Evolutionary conservation across 2,113 vertebrate genomes (phyloP).

Genomic region (Ciconia stormi): DNA sequence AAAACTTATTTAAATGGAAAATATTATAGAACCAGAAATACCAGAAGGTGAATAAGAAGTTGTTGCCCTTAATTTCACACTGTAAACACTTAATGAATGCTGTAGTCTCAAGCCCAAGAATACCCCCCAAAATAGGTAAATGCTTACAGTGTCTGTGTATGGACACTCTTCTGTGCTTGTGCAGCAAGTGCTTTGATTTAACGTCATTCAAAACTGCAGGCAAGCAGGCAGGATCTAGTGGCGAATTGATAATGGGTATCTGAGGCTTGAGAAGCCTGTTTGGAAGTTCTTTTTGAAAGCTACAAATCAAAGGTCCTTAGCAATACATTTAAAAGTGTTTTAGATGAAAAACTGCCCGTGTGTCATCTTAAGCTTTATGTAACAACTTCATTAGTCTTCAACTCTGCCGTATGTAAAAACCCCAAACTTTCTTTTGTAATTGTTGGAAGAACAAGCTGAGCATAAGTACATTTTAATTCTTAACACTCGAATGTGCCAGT

Average conservation of each 20-base stretch:
- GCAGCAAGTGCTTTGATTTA: background rate
- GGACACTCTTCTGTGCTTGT: background rate
- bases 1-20: slow-evolving; percentile 48
- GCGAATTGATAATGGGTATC: background rate
- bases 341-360: background rate
- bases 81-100: background rate
- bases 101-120: background rate
- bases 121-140: background rate
- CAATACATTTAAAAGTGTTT: background rate
- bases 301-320: background rate
- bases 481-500: background rate
- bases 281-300: background rate
- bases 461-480: background rate
- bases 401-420: background rate
- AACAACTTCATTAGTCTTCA: background rate
- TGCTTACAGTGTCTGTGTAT: background rate
- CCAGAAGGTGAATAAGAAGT: slow-evolving; percentile 29
- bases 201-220: background rate
- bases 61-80: slow-evolving; percentile 34
- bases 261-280: background rate
- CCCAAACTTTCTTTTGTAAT: background rate
- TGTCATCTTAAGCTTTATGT: background rate
- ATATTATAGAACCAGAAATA: slow-evolving; percentile 47
- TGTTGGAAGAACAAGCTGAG: background rate
- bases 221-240: background rate